Conservation (phyloP, 2,113 vertebrate genomes). For the Pomatostomus ruficeps region DNA sequence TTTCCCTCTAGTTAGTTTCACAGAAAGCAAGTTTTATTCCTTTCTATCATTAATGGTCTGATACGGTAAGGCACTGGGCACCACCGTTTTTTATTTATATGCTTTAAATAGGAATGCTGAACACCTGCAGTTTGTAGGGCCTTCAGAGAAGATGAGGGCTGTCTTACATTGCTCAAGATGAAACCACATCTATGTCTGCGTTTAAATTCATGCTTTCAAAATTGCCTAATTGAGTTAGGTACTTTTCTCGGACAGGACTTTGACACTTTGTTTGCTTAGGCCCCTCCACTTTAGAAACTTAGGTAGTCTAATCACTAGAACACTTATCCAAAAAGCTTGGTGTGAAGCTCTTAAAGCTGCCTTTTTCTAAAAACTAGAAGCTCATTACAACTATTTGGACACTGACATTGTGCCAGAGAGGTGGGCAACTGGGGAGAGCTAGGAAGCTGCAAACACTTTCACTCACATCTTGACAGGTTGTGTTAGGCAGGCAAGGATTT, state of each 20-base stretch:
- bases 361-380: background rate
- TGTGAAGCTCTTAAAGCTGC: background rate
- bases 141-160: background rate
- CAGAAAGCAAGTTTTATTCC: background rate
- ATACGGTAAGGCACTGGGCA: background rate
- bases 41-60: background rate
- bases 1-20: background rate
- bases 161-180: background rate
- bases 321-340: background rate
- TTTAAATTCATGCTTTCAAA: background rate
- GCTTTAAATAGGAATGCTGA: background rate
- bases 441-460: background rate
- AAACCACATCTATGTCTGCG: background rate
- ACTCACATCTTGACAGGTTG: background rate
- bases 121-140: background rate
- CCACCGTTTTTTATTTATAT: background rate
- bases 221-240: background rate
- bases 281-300: background rate
- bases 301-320: background rate
- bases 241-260: background rate
- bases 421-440: fast-evolving
- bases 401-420: fast-evolving
- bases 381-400: background rate
- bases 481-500: background rate
- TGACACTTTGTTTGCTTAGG: background rate